A percentile compares a stretch with the other conserved stretches of the same genome.
Evolutionary conservation across 2,888 invertebrate genomes (phyloP).

Genomic region (Muschampia staudingeri): DNA sequence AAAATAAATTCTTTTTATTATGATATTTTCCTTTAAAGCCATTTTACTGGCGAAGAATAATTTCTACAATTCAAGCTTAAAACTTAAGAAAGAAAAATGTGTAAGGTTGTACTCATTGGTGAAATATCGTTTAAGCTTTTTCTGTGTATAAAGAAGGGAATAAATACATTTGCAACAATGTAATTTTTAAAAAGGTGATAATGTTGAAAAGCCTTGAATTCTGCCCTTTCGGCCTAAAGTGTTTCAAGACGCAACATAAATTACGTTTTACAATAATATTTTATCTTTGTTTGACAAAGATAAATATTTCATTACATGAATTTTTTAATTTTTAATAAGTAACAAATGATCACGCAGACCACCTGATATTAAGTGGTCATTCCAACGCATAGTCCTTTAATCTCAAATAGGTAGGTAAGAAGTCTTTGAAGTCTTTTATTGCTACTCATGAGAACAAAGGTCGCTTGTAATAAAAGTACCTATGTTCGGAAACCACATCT

Average conservation of each 20-base stretch:
- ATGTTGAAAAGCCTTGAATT: constrained; percentile 13
- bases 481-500: too few relatives aligned
- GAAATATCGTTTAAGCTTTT: background rate
- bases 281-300: background rate
- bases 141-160: background rate
- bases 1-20: background rate
- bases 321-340: background rate
- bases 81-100: constrained; percentile 21
- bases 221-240: background rate
- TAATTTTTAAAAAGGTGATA: background rate
- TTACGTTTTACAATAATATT: background rate
- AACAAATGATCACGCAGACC: background rate
- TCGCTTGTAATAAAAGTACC: too few relatives aligned
- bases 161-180: constrained; percentile 15
- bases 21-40: background rate
- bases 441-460: too few relatives aligned
- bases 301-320: background rate
- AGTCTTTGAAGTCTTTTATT: too few relatives aligned
- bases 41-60: constrained; percentile 1
- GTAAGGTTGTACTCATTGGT: constrained; percentile 26
- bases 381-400: background rate
- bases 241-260: background rate
- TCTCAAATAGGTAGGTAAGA: too few relatives aligned
- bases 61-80: background rate
- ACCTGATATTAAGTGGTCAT: background rate